Conservation (phyloP, 2,888 invertebrate species). For the Graphium colonna region DNA sequence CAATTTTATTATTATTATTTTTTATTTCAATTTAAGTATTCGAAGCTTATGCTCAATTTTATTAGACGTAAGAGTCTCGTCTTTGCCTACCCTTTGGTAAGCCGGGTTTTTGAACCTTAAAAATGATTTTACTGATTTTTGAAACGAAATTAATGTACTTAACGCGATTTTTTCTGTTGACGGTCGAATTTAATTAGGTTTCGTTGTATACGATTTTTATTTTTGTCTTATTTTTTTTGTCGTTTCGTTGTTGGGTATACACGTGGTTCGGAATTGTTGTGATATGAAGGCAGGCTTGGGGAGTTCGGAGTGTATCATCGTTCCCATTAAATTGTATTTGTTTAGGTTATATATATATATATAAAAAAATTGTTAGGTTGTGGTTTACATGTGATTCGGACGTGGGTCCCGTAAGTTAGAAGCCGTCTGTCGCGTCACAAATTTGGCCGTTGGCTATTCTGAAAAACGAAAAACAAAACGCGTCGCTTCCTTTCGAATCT, state of each 20-base stretch:
- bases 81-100: slow-evolving; percentile 9
- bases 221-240: slow-evolving; percentile 63
- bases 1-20: slow-evolving; percentile 21
- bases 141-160: slow-evolving; percentile 30
- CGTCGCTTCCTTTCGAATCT: no score
- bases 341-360: slow-evolving; percentile 39
- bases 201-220: slow-evolving; percentile 70
- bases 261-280: slow-evolving; percentile 58
- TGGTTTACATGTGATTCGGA: slow-evolving; percentile 56
- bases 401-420: slow-evolving; percentile 38
- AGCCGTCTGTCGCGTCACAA: slow-evolving; percentile 53
- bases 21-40: slow-evolving; percentile 62
- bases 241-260: slow-evolving; percentile 39
- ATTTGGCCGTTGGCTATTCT: slow-evolving; percentile 69
- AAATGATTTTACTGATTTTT: slow-evolving; percentile 6
- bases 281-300: slow-evolving; percentile 47
- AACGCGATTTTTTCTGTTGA: slow-evolving; percentile 30
- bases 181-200: slow-evolving; percentile 41
- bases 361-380: slow-evolving; percentile 70
- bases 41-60: slow-evolving; percentile 78
- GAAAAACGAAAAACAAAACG: no score
- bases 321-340: slow-evolving; percentile 18
- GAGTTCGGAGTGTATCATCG: background rate
- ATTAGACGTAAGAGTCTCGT: slow-evolving; percentile 57
- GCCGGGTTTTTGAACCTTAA: slow-evolving; percentile 34